Conservation (phyloP, 2,888 invertebrate genomes). For the Eupeodes latifasciatus region DNA sequence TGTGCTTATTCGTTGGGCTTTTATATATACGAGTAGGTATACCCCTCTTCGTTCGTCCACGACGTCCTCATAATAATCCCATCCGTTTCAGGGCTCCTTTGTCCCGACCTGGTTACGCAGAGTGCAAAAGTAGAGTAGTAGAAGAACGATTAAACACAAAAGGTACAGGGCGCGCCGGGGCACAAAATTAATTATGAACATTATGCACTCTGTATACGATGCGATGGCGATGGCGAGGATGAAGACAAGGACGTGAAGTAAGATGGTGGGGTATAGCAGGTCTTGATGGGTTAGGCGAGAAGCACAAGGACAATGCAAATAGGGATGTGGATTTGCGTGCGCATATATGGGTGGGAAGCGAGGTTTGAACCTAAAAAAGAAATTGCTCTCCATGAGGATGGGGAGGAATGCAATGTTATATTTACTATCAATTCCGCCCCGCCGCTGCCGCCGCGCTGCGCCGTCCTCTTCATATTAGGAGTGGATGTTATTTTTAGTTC, state of each 20-base stretch:
- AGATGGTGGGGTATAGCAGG: neutral
- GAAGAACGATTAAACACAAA: slow-evolving; percentile 68
- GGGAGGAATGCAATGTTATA: slow-evolving; percentile 45
- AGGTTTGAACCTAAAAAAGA: slow-evolving; percentile 10
- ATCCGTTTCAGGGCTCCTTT: slow-evolving; percentile 55
- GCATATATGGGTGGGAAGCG: neutral
- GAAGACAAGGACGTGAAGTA: too few species aligned
- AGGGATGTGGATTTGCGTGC: neutral
- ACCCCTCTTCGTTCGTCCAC: neutral
- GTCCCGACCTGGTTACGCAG: slow-evolving; percentile 32
- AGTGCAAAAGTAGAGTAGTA: slow-evolving; percentile 48
- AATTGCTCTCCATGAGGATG: neutral
- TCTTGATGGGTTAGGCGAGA: neutral
- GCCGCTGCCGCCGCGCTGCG: too few species aligned
- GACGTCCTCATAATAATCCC: slow-evolving; percentile 65
- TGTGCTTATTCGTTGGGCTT: slow-evolving; percentile 1
- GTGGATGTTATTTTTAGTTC: slow-evolving; percentile 60
- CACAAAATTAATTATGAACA: slow-evolving; percentile 72
- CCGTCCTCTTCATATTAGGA: neutral
- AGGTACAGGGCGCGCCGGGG: slow-evolving; percentile 54
- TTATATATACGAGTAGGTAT: neutral
- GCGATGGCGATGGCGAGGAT: neutral
- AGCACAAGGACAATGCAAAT: neutral
- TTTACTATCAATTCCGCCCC: slow-evolving; percentile 40
- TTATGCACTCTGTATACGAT: slow-evolving; percentile 55